A percentile compares a stretch with the other conserved stretches of the same genome.
phyloP scores from a whole-genome alignment of 1,140 invertebrate species.

The Steinernema khuongi region DNA sequence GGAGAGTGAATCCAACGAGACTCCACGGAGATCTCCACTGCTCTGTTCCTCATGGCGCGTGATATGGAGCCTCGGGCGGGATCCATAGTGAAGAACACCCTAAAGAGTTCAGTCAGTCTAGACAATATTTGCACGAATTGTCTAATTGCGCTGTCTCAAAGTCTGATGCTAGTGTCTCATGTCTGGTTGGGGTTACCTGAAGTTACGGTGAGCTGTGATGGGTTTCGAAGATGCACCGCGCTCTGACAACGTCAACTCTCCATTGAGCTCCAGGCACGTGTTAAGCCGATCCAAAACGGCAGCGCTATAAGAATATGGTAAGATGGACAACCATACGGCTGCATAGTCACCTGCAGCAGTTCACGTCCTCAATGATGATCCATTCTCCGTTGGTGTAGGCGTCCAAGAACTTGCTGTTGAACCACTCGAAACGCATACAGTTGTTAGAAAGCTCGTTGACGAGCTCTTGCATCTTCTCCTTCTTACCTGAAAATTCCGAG shows the following conservation, averaged over 20 bases:
- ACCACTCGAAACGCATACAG: conserved; percentile 77
- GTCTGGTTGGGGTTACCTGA: conserved; percentile 63
- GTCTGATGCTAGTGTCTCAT: background rate
- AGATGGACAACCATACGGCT: conserved; percentile 21
- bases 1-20: conserved; percentile 82
- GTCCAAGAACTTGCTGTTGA: conserved; percentile 85
- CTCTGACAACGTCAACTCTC: conserved; percentile 82
- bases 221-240: conserved; percentile 71
- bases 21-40: conserved; percentile 79
- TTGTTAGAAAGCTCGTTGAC: background rate
- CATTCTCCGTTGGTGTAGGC: conserved; percentile 78
- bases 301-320: conserved; percentile 63
- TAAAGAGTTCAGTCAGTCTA: conserved; percentile 45
- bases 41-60: conserved; percentile 92
- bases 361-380: conserved; percentile 91
- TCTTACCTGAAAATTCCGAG: background rate
- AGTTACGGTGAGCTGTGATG: conserved; percentile 80
- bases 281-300: conserved; percentile 94
- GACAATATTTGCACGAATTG: no score
- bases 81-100: conserved; percentile 89
- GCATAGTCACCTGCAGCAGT: conserved; percentile 72
- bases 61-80: conserved; percentile 90
- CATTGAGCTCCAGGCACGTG: conserved; percentile 84
- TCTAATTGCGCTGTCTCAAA: background rate
- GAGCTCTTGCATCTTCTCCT: background rate